Evolutionary conservation across 2,888 invertebrate species (phyloP), one percentile per base, ranked within the genome.

Genomic region (Thumatha senex): DNA sequence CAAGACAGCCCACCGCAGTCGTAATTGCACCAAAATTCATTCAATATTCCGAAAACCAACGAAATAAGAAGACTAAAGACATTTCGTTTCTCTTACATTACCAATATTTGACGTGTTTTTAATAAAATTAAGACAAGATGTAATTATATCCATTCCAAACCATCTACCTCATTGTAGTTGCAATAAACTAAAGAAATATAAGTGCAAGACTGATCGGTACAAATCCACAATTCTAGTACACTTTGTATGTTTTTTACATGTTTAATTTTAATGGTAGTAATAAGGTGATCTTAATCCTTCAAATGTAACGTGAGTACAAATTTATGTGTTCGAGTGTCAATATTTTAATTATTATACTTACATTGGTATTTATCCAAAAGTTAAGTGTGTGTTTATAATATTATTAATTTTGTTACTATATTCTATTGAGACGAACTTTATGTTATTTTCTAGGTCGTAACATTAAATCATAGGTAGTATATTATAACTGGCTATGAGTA

Each of bases 271-370:
- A 76, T 79, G 67, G 67, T 82, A 79, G 68, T 76, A 69, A 74
- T 67, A 74, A 77, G 77, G 74, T 68, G 56, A 70, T 64, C 71
- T 38, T 86, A 81, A 82, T 81, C 84, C 85, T 80, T 74, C 76
- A 80, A 82, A 78, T 54, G 78, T 85, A 87, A 86, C 80, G 67
- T 84, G 82, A 88, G 90, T 90, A 90, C 89, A 91, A 90, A 91
- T 80, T 76, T 86, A 86, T 86, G 90, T 89, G 90, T 91, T 89
- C 89, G 86, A 81, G 86, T 89, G 88, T 83, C 82, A 78, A 80
- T 82, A 84, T 78, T 72, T 81, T 85, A 82, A 82, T 82, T 80
- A 82, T 74, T 84, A 85, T 85, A 84, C 78, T 73, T 81, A 79
- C 82, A 82, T 78, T 79, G 74, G 80, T 86, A 84, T 89, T 80